Base-by-base conservation (phyloP, 2,797 vertebrate genomes). In the Odontamblyopus rebecca region DNA sequence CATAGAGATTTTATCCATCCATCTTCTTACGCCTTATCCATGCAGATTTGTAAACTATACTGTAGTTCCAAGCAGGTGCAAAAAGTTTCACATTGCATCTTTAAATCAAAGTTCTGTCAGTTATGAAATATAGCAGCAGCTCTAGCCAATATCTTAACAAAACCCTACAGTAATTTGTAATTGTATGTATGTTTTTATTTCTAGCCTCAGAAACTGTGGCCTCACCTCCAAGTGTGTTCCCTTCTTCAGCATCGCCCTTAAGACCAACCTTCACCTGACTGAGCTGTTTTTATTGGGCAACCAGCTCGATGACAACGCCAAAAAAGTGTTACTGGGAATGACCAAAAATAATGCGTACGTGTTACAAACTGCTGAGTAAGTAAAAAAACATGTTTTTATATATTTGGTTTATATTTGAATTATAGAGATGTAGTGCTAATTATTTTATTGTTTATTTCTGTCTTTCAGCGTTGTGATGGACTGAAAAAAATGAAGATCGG, bases 201-300 rank as follows among this genome's bases (percentile, higher is more conserved):
- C 13, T 74, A 89, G 88, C 35, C 68, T 89, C 61, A 78, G 74
- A 19, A 67, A 5, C 66, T 88, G 88, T 66, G 67, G 70, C 12
- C 62, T 88, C 50, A 84, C 4, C 59, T 81, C 75, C 0, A 72
- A 3, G 48, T 80, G 82, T 32, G 11, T 82, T n/a, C 23, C 68
- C 4, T 70, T 59, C 60, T 72, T 89, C 16, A 60, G 19, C 35
- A 5, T 35, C 0, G 81, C 83, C 48, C 63, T 88, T 32, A 84
- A 67, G 64, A 65, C 73, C 4, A 85, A 88, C 66, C 60, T 71
- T 11, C 27, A 73, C 61, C 72, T 89, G 67, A 27, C 35, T 13
- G 84, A 87, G 56, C 76, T 89, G 48, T 77, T 75, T 9, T 41
- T 88, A 71, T 77, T 85, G 74, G 85, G 82, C 29, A 90, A 86